These are phyloP conservation scores for Sigmodon hispidus DNA, from an alignment of 2,113 vertebrate species.

Conservation along the genomic window DNA sequence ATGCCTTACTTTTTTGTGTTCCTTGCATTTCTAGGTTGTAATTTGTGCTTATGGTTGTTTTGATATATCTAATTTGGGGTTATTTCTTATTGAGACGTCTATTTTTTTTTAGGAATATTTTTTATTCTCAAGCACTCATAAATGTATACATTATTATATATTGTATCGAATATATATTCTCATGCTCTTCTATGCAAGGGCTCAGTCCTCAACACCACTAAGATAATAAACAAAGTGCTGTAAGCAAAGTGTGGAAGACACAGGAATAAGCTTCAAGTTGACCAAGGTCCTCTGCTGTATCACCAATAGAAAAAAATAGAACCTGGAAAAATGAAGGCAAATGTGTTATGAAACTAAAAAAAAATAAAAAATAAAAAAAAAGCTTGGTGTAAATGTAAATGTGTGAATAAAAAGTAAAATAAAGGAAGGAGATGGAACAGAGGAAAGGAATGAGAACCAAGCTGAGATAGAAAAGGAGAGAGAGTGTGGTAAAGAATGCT, in stretches of 20 bases:
- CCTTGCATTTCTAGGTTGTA: neutral
- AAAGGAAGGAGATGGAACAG: too few relatives aligned
- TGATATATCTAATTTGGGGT: neutral
- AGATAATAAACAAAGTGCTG: neutral
- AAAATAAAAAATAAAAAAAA: neutral
- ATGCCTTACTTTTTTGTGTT: neutral
- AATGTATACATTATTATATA: neutral
- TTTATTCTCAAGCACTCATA: neutral
- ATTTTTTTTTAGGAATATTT: neutral
- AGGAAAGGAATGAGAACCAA: too few relatives aligned
- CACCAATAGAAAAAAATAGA: neutral
- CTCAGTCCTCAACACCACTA: neutral
- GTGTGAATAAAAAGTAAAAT: neutral
- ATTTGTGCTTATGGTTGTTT: neutral
- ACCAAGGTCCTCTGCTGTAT: neutral
- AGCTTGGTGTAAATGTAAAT: too few relatives aligned
- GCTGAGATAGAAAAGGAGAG: neutral
- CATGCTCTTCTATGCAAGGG: neutral
- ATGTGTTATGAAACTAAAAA: neutral
- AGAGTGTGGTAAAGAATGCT: neutral
- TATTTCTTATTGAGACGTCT: neutral
- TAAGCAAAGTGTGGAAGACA: too few relatives aligned
- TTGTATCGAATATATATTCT: neutral
- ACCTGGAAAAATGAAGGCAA: neutral
- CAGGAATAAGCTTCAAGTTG: neutral